phyloP scores from a whole-genome alignment of 2,113 vertebrate species.

The Pavo muticus region DNA sequence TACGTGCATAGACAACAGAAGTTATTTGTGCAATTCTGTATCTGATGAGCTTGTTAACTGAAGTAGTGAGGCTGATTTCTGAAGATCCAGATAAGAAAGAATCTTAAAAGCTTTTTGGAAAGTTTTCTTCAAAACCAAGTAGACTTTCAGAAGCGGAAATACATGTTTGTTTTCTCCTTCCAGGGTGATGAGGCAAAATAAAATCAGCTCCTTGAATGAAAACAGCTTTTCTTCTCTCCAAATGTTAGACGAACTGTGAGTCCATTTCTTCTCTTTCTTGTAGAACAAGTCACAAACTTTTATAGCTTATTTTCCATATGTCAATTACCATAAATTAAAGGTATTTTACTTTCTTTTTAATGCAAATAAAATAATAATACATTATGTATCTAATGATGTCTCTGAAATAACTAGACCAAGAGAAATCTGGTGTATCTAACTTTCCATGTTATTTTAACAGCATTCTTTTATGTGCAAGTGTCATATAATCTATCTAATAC shows the following conservation, averaged over 20 bases:
- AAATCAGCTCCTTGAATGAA: conserved; percentile 87
- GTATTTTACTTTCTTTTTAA: background rate
- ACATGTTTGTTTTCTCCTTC: conserved; percentile 44
- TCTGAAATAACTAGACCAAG: background rate
- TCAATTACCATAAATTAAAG: background rate
- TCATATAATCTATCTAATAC: background rate
- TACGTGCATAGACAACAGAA: background rate
- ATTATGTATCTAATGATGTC: background rate
- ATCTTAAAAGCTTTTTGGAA: background rate
- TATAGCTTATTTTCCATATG: background rate
- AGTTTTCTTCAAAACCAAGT: background rate
- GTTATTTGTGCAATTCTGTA: background rate
- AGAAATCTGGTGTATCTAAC: background rate
- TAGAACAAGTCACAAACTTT: background rate
- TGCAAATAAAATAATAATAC: background rate
- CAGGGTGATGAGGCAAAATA: conserved; percentile 91
- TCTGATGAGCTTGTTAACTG: background rate
- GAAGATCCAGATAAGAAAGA: background rate
- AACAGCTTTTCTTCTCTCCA: conserved; percentile 89
- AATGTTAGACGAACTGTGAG: conserved; percentile 93
- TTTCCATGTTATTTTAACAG: background rate
- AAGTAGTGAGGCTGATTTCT: background rate
- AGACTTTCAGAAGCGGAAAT: background rate
- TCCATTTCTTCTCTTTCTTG: conserved; percentile 45
- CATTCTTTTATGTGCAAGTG: background rate